Conservation (phyloP, 2,113 vertebrate genomes). For the Silurus glanis region DNA sequence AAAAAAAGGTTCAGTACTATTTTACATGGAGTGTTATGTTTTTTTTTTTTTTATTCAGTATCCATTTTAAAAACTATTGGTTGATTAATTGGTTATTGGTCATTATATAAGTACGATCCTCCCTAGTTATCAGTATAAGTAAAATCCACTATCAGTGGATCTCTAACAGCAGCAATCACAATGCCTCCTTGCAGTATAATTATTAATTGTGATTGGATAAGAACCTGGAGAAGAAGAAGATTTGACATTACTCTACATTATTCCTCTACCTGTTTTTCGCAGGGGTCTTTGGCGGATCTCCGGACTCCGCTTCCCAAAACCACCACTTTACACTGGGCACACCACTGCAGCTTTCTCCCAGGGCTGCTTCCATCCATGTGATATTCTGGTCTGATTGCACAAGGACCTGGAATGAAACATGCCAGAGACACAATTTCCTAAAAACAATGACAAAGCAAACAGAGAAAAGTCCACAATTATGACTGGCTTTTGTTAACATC, state of each 20-base stretch:
- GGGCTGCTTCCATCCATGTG: constrained; percentile 58
- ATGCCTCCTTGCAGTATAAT: neutral
- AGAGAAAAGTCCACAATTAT: constrained; percentile 30
- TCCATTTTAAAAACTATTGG: too few relatives aligned
- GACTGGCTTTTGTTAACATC: constrained; percentile 39
- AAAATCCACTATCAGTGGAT: too few relatives aligned
- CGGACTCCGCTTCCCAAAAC: constrained; percentile 86
- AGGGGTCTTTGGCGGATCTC: constrained; percentile 75
- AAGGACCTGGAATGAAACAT: constrained; percentile 61
- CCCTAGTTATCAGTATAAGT: too few relatives aligned
- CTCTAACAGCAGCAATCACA: too few relatives aligned
- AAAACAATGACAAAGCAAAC: constrained; percentile 24
- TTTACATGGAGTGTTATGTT: too few relatives aligned
- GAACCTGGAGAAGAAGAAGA: neutral
- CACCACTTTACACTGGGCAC: constrained; percentile 88
- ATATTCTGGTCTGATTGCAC: constrained; percentile 69
- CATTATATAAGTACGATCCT: too few relatives aligned
- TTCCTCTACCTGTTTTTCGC: constrained; percentile 63
- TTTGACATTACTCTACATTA: neutral
- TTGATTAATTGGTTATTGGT: too few relatives aligned
- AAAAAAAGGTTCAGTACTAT: too few relatives aligned
- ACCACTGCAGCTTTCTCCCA: constrained; percentile 76
- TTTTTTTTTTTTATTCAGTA: too few relatives aligned
- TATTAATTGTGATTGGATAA: neutral
- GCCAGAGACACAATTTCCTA: neutral